Evolutionary conservation across 2,888 invertebrate species (phyloP).

Genomic region (Epicampocera succincta): DNA sequence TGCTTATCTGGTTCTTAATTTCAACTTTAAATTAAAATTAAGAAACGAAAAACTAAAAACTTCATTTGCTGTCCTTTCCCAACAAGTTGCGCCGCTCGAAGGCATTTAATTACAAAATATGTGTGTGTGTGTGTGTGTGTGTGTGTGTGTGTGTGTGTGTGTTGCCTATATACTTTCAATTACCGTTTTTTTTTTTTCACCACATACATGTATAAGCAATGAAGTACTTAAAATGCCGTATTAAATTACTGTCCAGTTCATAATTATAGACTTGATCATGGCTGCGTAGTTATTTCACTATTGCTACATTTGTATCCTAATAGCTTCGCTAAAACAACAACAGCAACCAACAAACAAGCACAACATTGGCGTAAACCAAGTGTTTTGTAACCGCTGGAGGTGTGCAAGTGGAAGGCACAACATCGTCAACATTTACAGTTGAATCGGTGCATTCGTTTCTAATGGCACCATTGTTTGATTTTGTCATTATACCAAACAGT

Average conservation of each 20-base stretch:
- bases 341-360: background rate
- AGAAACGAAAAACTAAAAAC: too few species aligned
- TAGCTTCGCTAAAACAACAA: conserved; percentile 10
- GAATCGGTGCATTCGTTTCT: conserved; percentile 17
- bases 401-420: background rate
- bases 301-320: conserved; percentile 1
- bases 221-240: conserved; percentile 21
- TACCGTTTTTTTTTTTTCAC: background rate
- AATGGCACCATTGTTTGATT: conserved; percentile 47
- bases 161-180: too few species aligned
- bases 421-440: conserved; percentile 26
- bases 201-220: conserved; percentile 14
- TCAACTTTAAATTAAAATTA: too few species aligned
- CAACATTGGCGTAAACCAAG: background rate
- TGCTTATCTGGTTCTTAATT: too few species aligned
- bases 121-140: too few species aligned
- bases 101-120: too few species aligned
- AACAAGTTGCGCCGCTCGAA: too few species aligned
- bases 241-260: conserved; percentile 23
- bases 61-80: too few species aligned
- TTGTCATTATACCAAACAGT: conserved; percentile 25
- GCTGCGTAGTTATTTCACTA: background rate
- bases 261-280: background rate
- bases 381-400: background rate
- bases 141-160: too few species aligned